Conservation (phyloP, 2,888 invertebrate species). For the Leptinotarsa peninsularis region DNA sequence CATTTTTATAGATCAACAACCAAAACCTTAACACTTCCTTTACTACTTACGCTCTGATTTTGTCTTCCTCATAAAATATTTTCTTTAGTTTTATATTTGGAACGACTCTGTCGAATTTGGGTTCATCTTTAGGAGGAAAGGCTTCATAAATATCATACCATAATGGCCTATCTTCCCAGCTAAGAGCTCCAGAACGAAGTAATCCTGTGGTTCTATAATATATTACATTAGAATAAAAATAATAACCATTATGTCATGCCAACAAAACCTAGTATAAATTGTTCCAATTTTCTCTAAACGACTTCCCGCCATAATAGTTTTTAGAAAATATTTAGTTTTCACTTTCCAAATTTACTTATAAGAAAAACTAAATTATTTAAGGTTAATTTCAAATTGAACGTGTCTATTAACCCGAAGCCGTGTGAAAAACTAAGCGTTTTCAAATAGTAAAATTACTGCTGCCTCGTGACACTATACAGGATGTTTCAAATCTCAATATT, state of each 20-base stretch:
- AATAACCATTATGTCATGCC: not conserved
- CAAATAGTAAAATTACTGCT: too few relatives aligned
- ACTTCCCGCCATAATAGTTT: slow-evolving; percentile 52
- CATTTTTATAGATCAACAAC: too few relatives aligned
- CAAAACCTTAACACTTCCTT: not conserved
- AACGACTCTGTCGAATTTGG: slow-evolving; percentile 78
- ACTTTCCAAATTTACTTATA: too few relatives aligned
- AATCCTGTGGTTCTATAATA: slow-evolving; percentile 80
- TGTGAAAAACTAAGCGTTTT: too few relatives aligned
- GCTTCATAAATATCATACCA: slow-evolving; percentile 94
- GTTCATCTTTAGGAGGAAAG: slow-evolving; percentile 90
- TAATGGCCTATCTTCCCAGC: slow-evolving; percentile 84
- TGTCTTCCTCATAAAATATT: slow-evolving; percentile 88
- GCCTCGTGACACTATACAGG: too few relatives aligned
- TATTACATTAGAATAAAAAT: not conserved
- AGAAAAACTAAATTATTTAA: too few relatives aligned
- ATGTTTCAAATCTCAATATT: too few relatives aligned
- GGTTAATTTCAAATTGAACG: too few relatives aligned
- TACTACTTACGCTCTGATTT: slow-evolving; percentile 81
- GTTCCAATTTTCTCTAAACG: slow-evolving; percentile 81
- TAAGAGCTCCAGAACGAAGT: slow-evolving; percentile 82
- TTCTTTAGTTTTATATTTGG: slow-evolving; percentile 73
- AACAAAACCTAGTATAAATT: slow-evolving; percentile 68
- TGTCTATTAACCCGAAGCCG: too few relatives aligned
- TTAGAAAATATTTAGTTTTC: too few relatives aligned